Percentiles rank a stretch among this genome's conserved stretches.
Evolutionary conservation across 2,888 invertebrate genomes (phyloP).

Genomic region (Oasisia sp.): DNA sequence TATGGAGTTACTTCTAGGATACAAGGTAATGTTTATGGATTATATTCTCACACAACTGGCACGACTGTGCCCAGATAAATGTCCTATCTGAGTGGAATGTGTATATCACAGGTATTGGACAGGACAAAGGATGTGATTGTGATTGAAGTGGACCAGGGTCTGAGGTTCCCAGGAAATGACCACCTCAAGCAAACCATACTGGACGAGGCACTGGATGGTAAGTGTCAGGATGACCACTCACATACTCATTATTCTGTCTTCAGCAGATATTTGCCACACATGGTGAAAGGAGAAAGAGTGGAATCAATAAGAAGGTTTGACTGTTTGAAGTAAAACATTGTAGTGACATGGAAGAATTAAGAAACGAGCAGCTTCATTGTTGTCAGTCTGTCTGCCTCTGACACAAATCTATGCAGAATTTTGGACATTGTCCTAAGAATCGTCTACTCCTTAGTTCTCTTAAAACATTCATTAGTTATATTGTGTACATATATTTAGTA

Average conservation of each 20-base stretch:
- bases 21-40: too few species aligned
- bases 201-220: background rate
- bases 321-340: background rate
- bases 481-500: too few species aligned
- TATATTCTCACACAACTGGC: background rate
- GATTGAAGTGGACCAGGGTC: conserved; percentile 34
- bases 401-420: too few species aligned
- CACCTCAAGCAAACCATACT: conserved; percentile 22
- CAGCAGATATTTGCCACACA: background rate
- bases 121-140: conserved; percentile 21
- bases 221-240: background rate
- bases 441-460: too few species aligned
- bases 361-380: background rate
- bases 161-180: conserved; percentile 36
- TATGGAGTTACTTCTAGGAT: background rate
- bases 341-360: background rate
- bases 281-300: background rate
- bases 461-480: too few species aligned
- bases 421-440: too few species aligned
- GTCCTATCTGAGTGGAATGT: background rate
- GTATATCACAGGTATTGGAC: background rate
- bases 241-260: background rate
- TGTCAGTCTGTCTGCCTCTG: too few species aligned
- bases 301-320: background rate
- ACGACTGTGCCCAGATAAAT: background rate